phyloP scores from a whole-genome alignment of 2,113 vertebrate species.

The Nestor notabilis region DNA sequence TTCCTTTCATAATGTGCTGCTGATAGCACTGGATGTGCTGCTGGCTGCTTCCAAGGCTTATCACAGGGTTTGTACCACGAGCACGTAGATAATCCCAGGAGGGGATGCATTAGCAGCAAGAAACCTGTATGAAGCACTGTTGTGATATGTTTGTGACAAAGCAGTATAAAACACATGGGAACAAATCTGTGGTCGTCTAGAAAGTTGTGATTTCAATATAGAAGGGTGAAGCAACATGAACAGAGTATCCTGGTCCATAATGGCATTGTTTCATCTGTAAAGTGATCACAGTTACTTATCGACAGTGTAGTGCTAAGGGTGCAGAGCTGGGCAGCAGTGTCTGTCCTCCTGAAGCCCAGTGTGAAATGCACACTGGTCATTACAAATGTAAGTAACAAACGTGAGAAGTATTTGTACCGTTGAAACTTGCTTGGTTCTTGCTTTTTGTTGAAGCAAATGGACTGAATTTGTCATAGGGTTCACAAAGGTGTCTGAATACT shows the following conservation, averaged over 20 bases:
- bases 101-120: conserved; percentile 20
- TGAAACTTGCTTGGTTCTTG: background rate
- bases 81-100: background rate
- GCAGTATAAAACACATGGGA: background rate
- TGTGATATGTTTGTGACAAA: background rate
- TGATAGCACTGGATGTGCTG: conserved; percentile 51
- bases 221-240: accelerated
- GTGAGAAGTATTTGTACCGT: background rate
- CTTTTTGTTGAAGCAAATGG: background rate
- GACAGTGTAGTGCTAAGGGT: background rate
- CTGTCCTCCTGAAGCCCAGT: background rate
- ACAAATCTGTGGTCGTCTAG: background rate
- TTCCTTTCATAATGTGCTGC: conserved; percentile 66
- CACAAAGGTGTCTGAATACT: background rate
- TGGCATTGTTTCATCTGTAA: background rate
- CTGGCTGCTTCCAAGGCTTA: conserved; percentile 32
- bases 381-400: background rate
- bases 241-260: background rate
- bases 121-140: conserved; percentile 22
- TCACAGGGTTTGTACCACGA: conserved; percentile 33
- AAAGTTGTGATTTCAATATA: background rate
- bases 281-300: background rate
- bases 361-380: background rate
- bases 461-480: background rate
- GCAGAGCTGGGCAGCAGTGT: background rate